Evolutionary conservation across 2,797 vertebrate genomes (phyloP).

Genomic region (Falco novaeseelandiae): DNA sequence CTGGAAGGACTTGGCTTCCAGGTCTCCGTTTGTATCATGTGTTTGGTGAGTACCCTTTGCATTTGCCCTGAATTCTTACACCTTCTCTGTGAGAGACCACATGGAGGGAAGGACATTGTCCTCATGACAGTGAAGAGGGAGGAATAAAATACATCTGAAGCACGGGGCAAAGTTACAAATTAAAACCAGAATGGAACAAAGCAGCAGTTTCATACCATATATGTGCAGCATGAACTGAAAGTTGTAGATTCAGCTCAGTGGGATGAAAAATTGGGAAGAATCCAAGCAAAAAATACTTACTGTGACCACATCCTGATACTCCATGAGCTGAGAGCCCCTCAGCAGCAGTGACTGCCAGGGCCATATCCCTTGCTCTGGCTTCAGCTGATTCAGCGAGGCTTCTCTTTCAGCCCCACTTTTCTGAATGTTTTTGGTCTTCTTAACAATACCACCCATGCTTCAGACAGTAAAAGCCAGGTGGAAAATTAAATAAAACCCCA

Average conservation of each 20-base stretch:
- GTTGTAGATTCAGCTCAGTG: neutral
- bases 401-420: neutral
- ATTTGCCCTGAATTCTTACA: neutral
- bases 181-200: neutral
- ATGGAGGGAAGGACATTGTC: neutral
- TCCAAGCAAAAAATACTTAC: neutral
- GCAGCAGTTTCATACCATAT: neutral
- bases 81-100: neutral
- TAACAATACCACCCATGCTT: neutral
- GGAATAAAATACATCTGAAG: neutral
- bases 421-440: neutral
- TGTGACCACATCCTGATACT: neutral
- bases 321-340: neutral
- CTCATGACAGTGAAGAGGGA: neutral
- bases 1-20: neutral
- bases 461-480: neutral
- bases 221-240: neutral
- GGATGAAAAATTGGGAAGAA: neutral
- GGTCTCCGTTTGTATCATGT: accelerated
- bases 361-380: neutral
- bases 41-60: neutral
- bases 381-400: neutral
- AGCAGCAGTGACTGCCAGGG: neutral
- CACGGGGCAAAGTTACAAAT: neutral
- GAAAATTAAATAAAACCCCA: neutral